Evolutionary conservation across 2,113 vertebrate genomes (phyloP), one percentile per base, ranked within the genome.

Genomic region (Maccullochella peelii): DNA sequence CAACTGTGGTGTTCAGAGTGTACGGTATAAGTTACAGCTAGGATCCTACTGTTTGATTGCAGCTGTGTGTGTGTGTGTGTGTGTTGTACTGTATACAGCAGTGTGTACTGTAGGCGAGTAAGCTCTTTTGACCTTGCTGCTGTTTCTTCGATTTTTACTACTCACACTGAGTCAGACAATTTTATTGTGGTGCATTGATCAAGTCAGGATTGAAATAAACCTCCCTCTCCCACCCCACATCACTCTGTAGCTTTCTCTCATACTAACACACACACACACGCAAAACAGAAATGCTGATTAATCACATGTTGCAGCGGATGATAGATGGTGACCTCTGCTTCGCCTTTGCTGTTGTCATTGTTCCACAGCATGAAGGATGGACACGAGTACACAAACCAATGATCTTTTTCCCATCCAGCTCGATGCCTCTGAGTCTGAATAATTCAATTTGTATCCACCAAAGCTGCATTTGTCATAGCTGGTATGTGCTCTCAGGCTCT

Each of bases 401-500:
- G 87, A 92, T 92, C 87, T 89, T 82, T 50, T 80, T 71, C 83
- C 83, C 88, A 87, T 90, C 87, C 73, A 73, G 81, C 61, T 77
- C 81, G 50, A 72, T 80, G 86, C 93, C 81, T 84, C 83, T 71
- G 65, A 87, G 87, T 90, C 83, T 86, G 80, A 92, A 93, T 91
- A 91, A 94, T 93, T 92, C 86, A 89, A 92, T 95, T 92, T 93
- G 85, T 92, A 91, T 91, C 90, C 85, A 89, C 89, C 82, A 79
- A 92, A 88, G 90, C 84, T 83, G 59, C 83, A 93, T 92, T 93
- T 91, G 87, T 94, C 90, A 91, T 76, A 79, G 83, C 82, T 78
- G 73, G 36, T 85, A 55, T 89, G 71, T 84, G 77, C 89, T 92
- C 79, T 30, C 65, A 6, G 91, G 89, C 86, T 79, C 73, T 88